Percentiles rank a stretch among this genome's conserved stretches.
Evolutionary conservation across 2,797 vertebrate genomes (phyloP).

Genomic region (Discoglossus pictus): DNA sequence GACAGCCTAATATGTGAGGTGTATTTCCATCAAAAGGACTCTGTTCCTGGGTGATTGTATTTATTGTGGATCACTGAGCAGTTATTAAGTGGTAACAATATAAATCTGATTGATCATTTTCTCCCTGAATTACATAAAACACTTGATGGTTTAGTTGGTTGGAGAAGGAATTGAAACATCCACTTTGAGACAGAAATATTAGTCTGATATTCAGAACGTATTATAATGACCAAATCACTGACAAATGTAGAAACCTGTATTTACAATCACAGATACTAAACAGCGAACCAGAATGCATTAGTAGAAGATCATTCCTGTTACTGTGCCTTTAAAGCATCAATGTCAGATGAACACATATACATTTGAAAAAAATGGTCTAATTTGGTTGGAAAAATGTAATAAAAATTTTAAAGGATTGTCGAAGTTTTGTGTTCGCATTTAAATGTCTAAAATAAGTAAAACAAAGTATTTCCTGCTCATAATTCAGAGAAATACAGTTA

Average conservation of each 20-base stretch:
- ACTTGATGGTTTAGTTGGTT: not conserved
- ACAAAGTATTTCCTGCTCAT: no score
- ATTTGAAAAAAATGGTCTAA: no score
- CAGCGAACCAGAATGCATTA: not conserved
- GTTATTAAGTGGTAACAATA: constrained; percentile 18
- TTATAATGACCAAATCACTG: constrained; percentile 3
- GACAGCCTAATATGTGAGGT: constrained; percentile 9
- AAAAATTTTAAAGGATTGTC: no score
- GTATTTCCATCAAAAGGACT: constrained; percentile 8
- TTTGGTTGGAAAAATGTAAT: no score
- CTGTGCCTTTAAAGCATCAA: no score
- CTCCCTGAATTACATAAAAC: not conserved
- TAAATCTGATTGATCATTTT: constrained; percentile 13
- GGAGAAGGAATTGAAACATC: constrained; percentile 21
- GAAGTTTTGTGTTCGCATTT: no score
- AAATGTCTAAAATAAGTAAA: no score
- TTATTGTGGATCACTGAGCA: not conserved
- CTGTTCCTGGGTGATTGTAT: constrained; percentile 12
- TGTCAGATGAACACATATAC: no score
- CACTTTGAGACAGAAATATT: constrained; percentile 18
- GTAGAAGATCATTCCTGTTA: no score
- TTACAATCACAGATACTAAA: not conserved
- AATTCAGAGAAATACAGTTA: no score
- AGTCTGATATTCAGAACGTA: constrained; percentile 1
- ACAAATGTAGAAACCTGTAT: no score